Conservation (phyloP, 2,888 invertebrate genomes). For the Oligia strigilis region DNA sequence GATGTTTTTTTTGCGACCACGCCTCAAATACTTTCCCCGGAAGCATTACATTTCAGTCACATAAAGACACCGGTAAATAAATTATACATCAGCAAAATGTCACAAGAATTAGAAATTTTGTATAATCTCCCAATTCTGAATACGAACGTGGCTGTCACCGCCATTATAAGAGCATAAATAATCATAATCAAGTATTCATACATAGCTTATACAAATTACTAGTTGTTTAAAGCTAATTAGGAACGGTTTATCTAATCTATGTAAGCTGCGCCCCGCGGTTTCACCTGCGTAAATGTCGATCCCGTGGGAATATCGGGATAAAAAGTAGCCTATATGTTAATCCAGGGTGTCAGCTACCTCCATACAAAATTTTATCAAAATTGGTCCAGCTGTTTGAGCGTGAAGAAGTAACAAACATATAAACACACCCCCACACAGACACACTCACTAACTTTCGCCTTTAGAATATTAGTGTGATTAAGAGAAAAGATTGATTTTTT, state of each 20-base stretch:
- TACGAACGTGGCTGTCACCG: not conserved
- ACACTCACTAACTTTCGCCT: no score
- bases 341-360: no score
- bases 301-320: no score
- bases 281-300: no score
- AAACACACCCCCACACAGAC: no score
- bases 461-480: no score
- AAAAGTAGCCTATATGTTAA: no score
- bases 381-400: no score
- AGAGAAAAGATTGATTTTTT: no score
- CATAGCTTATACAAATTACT: not conserved
- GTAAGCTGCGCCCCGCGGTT: no score
- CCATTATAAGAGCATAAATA: not conserved
- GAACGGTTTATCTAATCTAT: not conserved
- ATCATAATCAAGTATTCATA: not conserved
- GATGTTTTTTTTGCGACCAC: not conserved
- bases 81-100: slow-evolving; percentile 21
- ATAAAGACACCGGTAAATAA: slow-evolving; percentile 7
- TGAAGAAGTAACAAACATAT: no score
- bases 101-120: slow-evolving; percentile 16
- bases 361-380: no score
- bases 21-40: slow-evolving; percentile 47
- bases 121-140: not conserved
- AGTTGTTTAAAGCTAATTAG: not conserved
- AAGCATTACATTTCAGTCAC: slow-evolving; percentile 26